Evolutionary conservation across 2,113 vertebrate genomes (phyloP), one percentile per base, ranked within the genome.

Genomic region (Hippocampus mohnikei): DNA sequence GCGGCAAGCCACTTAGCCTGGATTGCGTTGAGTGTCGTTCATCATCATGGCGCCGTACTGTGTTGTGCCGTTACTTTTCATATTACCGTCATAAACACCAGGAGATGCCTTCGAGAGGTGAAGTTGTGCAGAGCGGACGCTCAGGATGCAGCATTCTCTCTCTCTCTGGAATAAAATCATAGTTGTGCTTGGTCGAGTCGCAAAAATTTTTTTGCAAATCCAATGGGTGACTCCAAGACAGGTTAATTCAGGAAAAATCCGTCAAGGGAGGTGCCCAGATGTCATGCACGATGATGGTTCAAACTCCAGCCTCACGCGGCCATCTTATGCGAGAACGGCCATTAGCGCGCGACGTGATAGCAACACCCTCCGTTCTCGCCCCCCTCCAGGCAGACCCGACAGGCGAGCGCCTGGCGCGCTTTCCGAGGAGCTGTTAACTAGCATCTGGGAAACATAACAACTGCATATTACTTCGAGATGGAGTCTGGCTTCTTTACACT

Each of bases 311-410:
- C 12, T 27, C 3, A 1, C 63, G 2, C 23, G 6, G 7, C 15
- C 12, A 2, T 58, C 20, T 15, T 70, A 20, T 12, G 46, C 23
- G 29, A 37, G 65, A 58, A 9, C 29, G 40, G 59, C 73, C 41
- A 25, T 85, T 80, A 81, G 70, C 58, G 71, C 71, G n/a, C 66
- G 48, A 71, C 66, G 68, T 84, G 73, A 73, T 77, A 83, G 85
- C 73, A 73, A 81, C 65, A n/a, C 25, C 50, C 40, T 46, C 56
- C 13, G 21, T 67, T 69, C 18, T 70, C 70, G 71, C 52, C 68
- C 55, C 55, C 53, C 42, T 66, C 74, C 80, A 6, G 66, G 60
- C 65, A 25, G 42, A 59, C 46, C 46, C 10, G 25, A 63, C 75
- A 79, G 75, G 61, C 70, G 44, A 80, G 78, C 72, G 59, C 48